Evolutionary conservation across 2,888 invertebrate genomes (phyloP).

Genomic region (Pachymerium ferrugineum): DNA sequence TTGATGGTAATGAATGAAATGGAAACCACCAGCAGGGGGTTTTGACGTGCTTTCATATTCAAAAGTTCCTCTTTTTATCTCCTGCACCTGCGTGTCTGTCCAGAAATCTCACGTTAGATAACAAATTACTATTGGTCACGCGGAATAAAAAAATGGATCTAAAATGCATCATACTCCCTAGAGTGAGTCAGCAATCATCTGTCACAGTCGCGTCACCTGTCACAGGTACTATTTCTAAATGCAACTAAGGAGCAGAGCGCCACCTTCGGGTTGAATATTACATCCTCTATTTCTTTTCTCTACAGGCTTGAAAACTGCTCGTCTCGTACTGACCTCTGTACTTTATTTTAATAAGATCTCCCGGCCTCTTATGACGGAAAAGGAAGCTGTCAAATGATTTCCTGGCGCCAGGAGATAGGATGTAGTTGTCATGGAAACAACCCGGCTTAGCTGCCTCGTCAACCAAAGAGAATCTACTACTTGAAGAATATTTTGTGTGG

Average conservation of each 20-base stretch:
- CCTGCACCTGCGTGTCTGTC: not conserved
- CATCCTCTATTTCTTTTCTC: not conserved
- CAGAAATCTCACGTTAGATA: conserved; percentile 5
- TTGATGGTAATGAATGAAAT: conserved; percentile 6
- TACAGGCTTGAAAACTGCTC: not conserved
- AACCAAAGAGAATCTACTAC: not conserved
- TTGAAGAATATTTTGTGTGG: too few relatives aligned
- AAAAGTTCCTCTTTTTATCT: not conserved
- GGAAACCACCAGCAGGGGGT: not conserved
- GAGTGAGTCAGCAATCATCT: conserved; percentile 9
- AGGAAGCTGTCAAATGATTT: conserved; percentile 19
- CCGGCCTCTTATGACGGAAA: conserved; percentile 17
- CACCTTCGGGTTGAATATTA: conserved; percentile 9
- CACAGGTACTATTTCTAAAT: not conserved
- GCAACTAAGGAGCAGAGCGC: not conserved
- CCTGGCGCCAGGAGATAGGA: conserved; percentile 16
- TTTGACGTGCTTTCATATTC: not conserved
- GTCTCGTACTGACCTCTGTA: not conserved
- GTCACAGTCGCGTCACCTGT: not conserved
- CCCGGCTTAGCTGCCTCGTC: not conserved
- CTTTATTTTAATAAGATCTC: conserved; percentile 20
- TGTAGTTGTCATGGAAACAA: conserved; percentile 2
- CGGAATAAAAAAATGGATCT: not conserved
- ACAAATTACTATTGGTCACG: not conserved
- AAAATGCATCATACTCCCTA: not conserved